Evolutionary conservation across 2,888 invertebrate species (phyloP).

Genomic region (Smittia sp.): DNA sequence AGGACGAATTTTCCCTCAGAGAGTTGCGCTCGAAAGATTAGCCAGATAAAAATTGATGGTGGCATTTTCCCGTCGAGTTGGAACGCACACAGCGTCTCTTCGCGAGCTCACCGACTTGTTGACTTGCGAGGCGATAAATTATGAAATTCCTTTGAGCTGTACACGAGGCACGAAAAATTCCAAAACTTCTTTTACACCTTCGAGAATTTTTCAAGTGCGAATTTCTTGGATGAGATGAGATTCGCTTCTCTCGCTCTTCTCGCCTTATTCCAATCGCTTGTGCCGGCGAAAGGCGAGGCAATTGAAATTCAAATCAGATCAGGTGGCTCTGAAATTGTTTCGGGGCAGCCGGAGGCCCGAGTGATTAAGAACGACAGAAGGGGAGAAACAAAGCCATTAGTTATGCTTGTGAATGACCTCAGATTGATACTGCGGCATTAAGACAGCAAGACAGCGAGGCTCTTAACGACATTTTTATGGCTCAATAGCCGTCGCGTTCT

Average conservation of each 20-base stretch:
- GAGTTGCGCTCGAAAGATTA: too few relatives aligned
- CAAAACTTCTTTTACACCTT: neutral
- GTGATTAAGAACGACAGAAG: neutral
- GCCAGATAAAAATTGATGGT: neutral
- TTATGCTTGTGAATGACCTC: too few relatives aligned
- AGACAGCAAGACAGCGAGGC: too few relatives aligned
- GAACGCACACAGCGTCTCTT: neutral
- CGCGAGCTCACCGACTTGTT: neutral
- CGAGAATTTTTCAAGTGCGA: neutral
- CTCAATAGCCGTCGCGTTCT: too few relatives aligned
- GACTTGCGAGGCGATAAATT: too few relatives aligned
- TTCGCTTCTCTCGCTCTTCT: neutral
- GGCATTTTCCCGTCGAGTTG: neutral
- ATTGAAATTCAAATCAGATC: neutral
- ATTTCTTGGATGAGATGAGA: neutral
- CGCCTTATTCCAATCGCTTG: neutral
- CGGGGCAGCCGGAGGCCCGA: neutral
- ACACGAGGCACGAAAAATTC: constrained; percentile 3
- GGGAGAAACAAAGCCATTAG: too few relatives aligned
- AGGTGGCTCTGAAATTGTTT: neutral
- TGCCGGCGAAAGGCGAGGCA: neutral
- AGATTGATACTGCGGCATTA: too few relatives aligned
- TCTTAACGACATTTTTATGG: too few relatives aligned
- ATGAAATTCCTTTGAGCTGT: neutral
- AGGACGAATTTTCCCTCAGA: constrained; percentile 29